Evolutionary conservation across 2,797 vertebrate genomes (phyloP).

Genomic region (Synanceia verrucosa): DNA sequence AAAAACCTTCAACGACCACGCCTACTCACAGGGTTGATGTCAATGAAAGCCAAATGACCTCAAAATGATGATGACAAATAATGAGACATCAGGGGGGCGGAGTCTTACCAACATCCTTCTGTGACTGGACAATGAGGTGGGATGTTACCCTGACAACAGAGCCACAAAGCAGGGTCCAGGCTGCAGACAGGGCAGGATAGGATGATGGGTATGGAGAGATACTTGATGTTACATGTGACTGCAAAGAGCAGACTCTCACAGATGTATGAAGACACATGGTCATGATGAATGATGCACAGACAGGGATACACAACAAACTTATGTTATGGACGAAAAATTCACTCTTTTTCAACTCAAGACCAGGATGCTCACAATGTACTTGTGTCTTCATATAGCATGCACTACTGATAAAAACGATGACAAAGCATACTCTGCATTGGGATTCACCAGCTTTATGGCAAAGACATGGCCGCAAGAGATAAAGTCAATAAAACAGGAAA

Average conservation of each 20-base stretch:
- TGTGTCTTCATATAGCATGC: not conserved
- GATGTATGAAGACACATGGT: conserved; percentile 25
- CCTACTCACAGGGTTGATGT: conserved; percentile 7
- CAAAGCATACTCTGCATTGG: not conserved
- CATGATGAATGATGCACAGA: conserved; percentile 3
- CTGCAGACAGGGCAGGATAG: conserved; percentile 60
- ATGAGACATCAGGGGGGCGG: conserved; percentile 36
- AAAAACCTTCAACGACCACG: conserved; percentile 4
- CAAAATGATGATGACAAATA: conserved; percentile 33
- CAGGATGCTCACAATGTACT: not conserved
- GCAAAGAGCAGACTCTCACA: conserved; percentile 28
- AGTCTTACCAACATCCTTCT: conserved; percentile 70
- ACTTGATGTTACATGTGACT: conserved; percentile 44
- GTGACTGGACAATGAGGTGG: conserved; percentile 68
- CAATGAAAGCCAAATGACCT: conserved; percentile 28
- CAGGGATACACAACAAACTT: conserved; percentile 5
- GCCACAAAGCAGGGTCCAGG: conserved; percentile 53
- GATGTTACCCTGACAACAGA: conserved; percentile 69
- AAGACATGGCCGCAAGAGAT: not conserved
- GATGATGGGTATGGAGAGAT: conserved; percentile 61
- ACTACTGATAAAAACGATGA: not conserved
- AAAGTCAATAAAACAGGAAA: conserved; percentile 1
- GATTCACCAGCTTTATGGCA: not conserved
- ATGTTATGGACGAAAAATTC: not conserved
- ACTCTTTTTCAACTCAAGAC: not conserved